Base-by-base conservation (phyloP, 2,888 invertebrate genomes). In the Rhingia campestris region DNA sequence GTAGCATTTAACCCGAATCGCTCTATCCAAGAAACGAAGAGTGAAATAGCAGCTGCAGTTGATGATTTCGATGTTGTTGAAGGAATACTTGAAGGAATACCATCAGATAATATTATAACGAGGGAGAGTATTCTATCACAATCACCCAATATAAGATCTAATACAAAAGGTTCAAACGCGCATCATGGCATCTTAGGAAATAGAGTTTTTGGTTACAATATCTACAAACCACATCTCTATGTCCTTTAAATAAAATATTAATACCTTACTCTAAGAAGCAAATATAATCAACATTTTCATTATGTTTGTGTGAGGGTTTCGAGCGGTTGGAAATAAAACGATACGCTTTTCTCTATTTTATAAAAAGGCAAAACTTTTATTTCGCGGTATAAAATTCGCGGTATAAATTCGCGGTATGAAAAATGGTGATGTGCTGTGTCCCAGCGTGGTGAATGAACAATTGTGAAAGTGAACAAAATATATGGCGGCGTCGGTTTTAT, bases 1-100 rank as follows among this genome's bases (percentile, higher is more conserved):
- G 6, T 10, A 30, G 51, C 5, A 43, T 39, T 39, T 10, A 12
- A n/a, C 47, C 7, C 49, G 0, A 63, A 37, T 22, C 69, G 39
- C 0, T 67, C 69, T 7, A 69, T 33, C 6, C 45, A 58, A 7
- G 70, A 76, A 7, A 30, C 7, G 7, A 64, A 81, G 49, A 64
- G 39, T 41, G 35, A 12, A 6, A 76, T 59, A 59, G 64, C 81
- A 43, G 66, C 41, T 6, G 43, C 43, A n/a, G 7, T 49, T 0
- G 56, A 69, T 43, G 64, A 76, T 7, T 59, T 39, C 7, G 66
- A 61, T 59, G 4, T 61, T 30, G 7, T 43, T 0, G 51, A 51
- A 51, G 66, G n/a, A 22, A 12, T 58, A 10, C n/a, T 41, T 10
- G 10, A 14, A 12, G 6, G 12, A 7, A 66, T 33, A 6, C 4